phyloP scores from a whole-genome alignment of 2,113 vertebrate genomes.

The Ceyx cyanopectus region DNA sequence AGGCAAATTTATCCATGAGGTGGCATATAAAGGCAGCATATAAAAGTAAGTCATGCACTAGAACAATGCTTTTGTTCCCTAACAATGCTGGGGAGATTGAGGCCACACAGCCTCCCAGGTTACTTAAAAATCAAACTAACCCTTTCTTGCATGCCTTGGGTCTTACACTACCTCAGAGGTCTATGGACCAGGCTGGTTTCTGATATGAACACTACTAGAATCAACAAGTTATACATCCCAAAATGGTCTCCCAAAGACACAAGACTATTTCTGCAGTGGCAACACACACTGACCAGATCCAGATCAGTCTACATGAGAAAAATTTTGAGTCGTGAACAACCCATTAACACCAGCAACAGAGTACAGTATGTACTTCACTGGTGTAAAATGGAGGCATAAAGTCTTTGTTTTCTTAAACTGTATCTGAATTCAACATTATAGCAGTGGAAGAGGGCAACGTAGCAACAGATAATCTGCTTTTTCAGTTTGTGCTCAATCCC shows the following conservation, averaged over 20 bases:
- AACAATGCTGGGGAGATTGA: background rate
- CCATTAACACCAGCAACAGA: background rate
- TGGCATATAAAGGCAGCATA: background rate
- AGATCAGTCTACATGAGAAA: background rate
- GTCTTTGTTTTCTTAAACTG: background rate
- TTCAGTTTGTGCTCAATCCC: background rate
- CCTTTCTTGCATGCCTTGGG: slow-evolving; percentile 1
- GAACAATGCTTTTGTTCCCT: no score
- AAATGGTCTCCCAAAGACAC: background rate
- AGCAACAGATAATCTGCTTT: background rate
- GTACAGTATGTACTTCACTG: background rate
- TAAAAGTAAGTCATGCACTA: background rate
- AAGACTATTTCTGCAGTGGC: background rate
- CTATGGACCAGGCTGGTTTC: background rate
- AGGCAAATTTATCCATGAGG: background rate
- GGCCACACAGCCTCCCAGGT: background rate
- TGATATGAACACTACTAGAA: background rate
- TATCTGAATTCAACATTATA: background rate
- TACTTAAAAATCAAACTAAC: background rate
- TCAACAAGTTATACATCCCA: background rate
- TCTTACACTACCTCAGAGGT: background rate
- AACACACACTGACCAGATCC: background rate
- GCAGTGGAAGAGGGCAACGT: background rate
- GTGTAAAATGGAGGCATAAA: background rate
- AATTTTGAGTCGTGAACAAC: background rate